Evolutionary conservation across 1,140 invertebrate genomes (phyloP).

Genomic region (Cylas formicarius): DNA sequence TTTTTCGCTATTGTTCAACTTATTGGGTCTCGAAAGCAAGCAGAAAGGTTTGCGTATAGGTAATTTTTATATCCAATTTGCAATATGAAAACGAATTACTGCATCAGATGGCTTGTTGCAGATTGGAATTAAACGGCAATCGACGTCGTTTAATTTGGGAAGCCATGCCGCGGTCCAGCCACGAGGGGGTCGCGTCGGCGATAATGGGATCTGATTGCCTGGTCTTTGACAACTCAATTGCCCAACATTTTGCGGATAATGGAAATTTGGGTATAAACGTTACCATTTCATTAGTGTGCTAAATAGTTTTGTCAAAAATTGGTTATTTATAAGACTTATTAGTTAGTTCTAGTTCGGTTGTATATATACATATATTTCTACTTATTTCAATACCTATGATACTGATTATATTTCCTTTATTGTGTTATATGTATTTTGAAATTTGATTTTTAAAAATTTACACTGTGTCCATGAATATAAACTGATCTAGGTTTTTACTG

Average conservation of each 20-base stretch:
- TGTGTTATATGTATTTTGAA: too few relatives aligned
- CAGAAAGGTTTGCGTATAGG: constrained; percentile 98
- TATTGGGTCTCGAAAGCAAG: constrained; percentile 97
- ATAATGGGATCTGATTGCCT: constrained; percentile 98
- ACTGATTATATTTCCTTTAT: too few relatives aligned
- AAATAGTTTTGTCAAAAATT: constrained; percentile 15
- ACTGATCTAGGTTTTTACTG: too few relatives aligned
- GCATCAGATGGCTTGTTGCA: constrained; percentile 33
- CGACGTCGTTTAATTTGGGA: constrained; percentile 94
- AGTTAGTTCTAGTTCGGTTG: too few relatives aligned
- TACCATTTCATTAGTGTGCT: constrained; percentile 85
- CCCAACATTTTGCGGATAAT: constrained; percentile 97
- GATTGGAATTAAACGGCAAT: constrained; percentile 92
- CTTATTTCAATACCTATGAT: too few relatives aligned
- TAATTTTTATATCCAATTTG: constrained; percentile 37
- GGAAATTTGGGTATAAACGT: constrained; percentile 99
- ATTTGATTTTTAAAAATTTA: too few relatives aligned
- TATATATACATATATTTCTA: too few relatives aligned
- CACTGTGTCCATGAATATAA: too few relatives aligned
- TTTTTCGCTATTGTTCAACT: constrained; percentile 99
- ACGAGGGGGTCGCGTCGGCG: constrained; percentile 97
- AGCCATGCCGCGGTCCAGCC: constrained; percentile 95
- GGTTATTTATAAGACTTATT: too few relatives aligned
- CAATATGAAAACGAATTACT: not conserved
- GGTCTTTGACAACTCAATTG: constrained; percentile 97